phyloP scores from a whole-genome alignment of 2,113 vertebrate genomes.

The Prionailurus bengalensis region DNA sequence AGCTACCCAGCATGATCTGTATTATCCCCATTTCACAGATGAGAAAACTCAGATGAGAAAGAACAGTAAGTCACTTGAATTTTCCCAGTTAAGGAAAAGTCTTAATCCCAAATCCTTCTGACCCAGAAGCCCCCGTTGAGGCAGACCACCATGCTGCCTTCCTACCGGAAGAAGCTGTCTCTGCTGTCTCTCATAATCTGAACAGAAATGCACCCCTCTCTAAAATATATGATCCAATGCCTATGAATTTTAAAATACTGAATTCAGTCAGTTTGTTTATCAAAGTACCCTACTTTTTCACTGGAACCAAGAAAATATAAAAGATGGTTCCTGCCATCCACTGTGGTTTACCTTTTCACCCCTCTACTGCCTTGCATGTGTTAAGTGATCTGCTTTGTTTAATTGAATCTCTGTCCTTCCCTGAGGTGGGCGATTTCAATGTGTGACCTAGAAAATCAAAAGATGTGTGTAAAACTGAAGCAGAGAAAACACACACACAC shows the following conservation, averaged over 20 bases:
- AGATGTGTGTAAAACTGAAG: neutral
- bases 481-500: neutral
- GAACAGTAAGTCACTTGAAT: neutral
- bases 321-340: neutral
- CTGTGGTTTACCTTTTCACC: slow-evolving; percentile 32
- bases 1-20: neutral
- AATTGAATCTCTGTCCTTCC: neutral
- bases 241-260: neutral
- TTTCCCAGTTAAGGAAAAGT: neutral
- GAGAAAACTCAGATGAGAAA: neutral
- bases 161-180: neutral
- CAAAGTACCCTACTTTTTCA: slow-evolving; percentile 11
- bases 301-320: slow-evolving; percentile 25
- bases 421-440: neutral
- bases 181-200: neutral
- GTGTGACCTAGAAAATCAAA: slow-evolving; percentile 9
- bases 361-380: neutral
- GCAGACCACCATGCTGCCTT: neutral
- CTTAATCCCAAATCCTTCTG: neutral
- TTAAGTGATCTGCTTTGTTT: slow-evolving; percentile 10
- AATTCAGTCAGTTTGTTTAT: neutral
- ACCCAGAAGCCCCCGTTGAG: neutral
- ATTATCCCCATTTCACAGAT: neutral
- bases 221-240: neutral
- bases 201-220: neutral